Evolutionary conservation across 2,113 vertebrate species (phyloP).

Genomic region (Nibea coibor): DNA sequence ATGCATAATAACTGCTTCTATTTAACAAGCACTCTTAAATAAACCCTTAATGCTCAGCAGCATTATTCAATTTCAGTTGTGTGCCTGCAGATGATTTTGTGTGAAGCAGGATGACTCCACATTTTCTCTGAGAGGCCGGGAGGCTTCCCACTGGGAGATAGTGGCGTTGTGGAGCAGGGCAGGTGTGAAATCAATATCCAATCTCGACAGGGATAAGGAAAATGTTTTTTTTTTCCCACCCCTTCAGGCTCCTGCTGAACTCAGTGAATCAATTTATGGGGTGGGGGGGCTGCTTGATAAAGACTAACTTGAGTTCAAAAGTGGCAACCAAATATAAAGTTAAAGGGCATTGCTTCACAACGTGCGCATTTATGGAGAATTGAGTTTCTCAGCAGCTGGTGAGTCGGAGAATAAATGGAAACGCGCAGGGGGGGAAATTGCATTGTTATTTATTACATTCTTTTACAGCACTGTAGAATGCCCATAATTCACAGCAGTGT

Average conservation of each 20-base stretch:
- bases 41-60: constrained; percentile 28
- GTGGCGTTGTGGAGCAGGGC: constrained; percentile 60
- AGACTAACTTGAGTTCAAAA: constrained; percentile 58
- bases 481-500: constrained; percentile 1
- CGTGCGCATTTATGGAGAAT: constrained; percentile 13
- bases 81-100: constrained; percentile 50
- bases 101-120: constrained; percentile 60
- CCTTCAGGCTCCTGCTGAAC: constrained; percentile 57
- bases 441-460: background rate
- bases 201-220: constrained; percentile 78
- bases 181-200: constrained; percentile 78
- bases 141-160: constrained; percentile 60
- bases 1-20: background rate
- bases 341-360: constrained; percentile 53
- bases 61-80: constrained; percentile 33
- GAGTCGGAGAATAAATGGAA: constrained; percentile 2
- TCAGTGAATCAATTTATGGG: constrained; percentile 70
- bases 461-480: background rate
- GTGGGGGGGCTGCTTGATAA: constrained; percentile 23
- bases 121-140: constrained; percentile 52
- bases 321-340: constrained; percentile 40
- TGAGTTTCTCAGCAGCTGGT: constrained; percentile 31
- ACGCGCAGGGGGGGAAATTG: background rate
- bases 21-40: constrained; percentile 30
- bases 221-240: constrained; percentile 43